Evolutionary conservation across 2,888 invertebrate species (phyloP).

Genomic region (Helobdella robusta): DNA sequence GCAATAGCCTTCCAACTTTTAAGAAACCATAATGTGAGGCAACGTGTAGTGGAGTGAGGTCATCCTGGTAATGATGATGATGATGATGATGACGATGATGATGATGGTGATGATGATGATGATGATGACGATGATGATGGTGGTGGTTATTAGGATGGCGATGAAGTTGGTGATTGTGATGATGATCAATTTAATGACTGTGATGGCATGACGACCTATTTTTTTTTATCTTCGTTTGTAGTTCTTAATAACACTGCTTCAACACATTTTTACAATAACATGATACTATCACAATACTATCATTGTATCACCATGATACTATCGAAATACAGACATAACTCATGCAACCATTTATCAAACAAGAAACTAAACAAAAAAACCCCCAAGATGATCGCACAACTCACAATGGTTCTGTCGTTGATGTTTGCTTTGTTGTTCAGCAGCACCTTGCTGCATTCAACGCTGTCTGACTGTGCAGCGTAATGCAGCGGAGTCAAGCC

Average conservation of each 20-base stretch:
- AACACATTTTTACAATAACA: too few relatives aligned
- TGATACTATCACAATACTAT: too few relatives aligned
- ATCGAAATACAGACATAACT: too few relatives aligned
- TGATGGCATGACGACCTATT: too few relatives aligned
- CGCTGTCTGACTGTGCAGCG: slow-evolving; percentile 76
- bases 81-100: slow-evolving; percentile 7
- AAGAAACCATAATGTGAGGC: slow-evolving; percentile 22
- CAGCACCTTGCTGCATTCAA: slow-evolving; percentile 59
- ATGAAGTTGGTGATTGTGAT: too few relatives aligned
- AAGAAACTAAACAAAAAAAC: too few relatives aligned
- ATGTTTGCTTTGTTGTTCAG: slow-evolving; percentile 85
- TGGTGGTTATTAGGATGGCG: background rate
- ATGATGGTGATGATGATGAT: slow-evolving; percentile 14
- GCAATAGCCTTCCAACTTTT: slow-evolving; percentile 13
- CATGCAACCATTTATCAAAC: too few relatives aligned
- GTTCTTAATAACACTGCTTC: too few relatives aligned
- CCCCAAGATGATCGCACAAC: too few relatives aligned
- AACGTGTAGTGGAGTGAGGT: slow-evolving; percentile 27
- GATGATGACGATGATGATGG: background rate
- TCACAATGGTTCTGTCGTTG: slow-evolving; percentile 57
- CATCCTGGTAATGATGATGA: slow-evolving; percentile 21
- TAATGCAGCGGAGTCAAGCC: slow-evolving; percentile 80
- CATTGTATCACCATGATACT: too few relatives aligned
- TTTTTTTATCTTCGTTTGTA: too few relatives aligned
- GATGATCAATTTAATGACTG: too few relatives aligned